Evolutionary conservation across 2,113 vertebrate genomes (phyloP).

Genomic region (Triplophysa rosa): DNA sequence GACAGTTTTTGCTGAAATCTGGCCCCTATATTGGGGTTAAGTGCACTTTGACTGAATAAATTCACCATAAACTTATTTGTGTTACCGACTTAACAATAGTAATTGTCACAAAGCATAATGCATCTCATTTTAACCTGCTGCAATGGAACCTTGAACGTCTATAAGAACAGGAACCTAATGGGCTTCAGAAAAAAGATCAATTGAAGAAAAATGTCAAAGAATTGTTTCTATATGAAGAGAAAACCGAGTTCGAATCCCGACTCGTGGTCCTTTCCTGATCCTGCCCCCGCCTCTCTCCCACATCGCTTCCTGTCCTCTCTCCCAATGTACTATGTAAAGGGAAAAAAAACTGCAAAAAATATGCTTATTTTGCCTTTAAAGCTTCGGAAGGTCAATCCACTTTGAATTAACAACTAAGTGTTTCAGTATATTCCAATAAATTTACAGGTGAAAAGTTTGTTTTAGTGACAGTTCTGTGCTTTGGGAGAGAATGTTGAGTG

Average conservation of each 20-base stretch:
- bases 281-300: too few relatives aligned
- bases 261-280: too few relatives aligned
- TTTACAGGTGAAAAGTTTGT: constrained; percentile 7
- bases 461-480: constrained; percentile 39
- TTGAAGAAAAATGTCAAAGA: background rate
- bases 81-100: background rate
- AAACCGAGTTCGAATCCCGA: too few relatives aligned
- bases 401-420: too few relatives aligned
- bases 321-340: too few relatives aligned
- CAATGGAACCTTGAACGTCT: background rate
- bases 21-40: background rate
- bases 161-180: background rate
- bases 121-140: background rate
- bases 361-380: too few relatives aligned
- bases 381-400: background rate
- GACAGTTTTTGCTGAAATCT: background rate
- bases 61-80: background rate
- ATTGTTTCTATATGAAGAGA: background rate
- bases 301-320: too few relatives aligned
- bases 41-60: background rate
- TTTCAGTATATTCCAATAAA: too few relatives aligned
- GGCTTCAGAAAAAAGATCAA: background rate
- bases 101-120: background rate
- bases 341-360: too few relatives aligned
- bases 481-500: constrained; percentile 37